Base-by-base conservation (phyloP, 1,140 invertebrate species). In the Drosophila chauvacae region DNA sequence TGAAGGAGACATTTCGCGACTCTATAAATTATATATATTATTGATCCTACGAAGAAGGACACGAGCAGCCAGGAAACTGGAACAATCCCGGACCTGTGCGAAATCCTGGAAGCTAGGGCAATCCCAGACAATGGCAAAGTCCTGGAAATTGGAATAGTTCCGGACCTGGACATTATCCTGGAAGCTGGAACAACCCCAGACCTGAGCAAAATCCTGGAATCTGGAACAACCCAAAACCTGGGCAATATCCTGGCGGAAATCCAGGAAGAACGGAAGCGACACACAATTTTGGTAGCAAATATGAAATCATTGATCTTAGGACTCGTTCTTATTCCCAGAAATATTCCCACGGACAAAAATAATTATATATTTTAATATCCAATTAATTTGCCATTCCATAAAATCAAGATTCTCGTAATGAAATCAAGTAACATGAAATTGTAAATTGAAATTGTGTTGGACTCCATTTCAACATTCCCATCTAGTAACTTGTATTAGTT, bases 41-140 rank as follows among this genome's bases (percentile, higher is more conserved):
- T 20, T 20, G 20, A 20, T 60, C 58, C 0, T 60, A 35, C 16
- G 44, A 60, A n/a, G 58, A 60, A 26, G 58, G 42, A 1, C 23
- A 30, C 5, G 11, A n/a, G 13, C 3, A 30, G 3, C 18, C 13
- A 30, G 48, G 37, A 23, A 41, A 6, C 10, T 58, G 56, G 56
- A 58, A 14, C 4, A 28, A n/a, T 28, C 23, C 16, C 3, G 2
- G 14, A 10, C 4, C 4, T 10, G 7, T 26, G 14, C 26, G 5
- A 28, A 3, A 50, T 50, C 26, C 26, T n/a, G 47, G 23, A 23
- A 7, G 4, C 23, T 41, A 39, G 55, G 18, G 18, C 10, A 2
- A n/a, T 41, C 37, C 55, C 5, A 6, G 37, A n/a, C 20, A 23
- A 1, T 26, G 37, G 23, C 20, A n/a, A 41, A 7, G 28, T 57